Base-by-base conservation (phyloP, 2,888 invertebrate species). In the Drosophila borborema region DNA sequence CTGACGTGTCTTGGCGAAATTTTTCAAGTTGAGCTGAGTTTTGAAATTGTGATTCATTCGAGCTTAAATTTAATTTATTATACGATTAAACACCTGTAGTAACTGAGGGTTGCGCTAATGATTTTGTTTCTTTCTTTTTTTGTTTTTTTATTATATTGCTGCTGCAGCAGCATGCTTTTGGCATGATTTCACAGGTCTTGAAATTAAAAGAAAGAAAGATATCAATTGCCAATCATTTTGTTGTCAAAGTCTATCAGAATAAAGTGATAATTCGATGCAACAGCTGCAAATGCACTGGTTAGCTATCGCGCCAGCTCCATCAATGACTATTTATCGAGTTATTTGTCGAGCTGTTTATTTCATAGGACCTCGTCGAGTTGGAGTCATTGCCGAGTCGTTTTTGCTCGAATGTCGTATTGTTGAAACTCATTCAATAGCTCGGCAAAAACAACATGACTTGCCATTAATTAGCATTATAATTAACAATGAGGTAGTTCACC, bases 401-500 rank as follows among this genome's bases (percentile, higher is more conserved):
- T 54, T 41, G 10, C 28, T 41, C 55, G 36, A 18, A 2, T 8
- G 28, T 49, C 36, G 71, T 68, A 55, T 34, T 56, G 51, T 48
- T 43, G 23, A 28, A 36, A 34, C 62, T n/a, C 40, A 54, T 53
- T 77, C 46, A 51, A 59, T 36, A 53, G 59, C 41, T 59, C 51
- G 40, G 41, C 28, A 55, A 79, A 69, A 72, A 70, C 77, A 77
- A 72, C 83, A 76, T 81, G 68, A 70, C 67, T 71, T 40, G 68
- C 66, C 70, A 87, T 82, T 82, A 80, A 84, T 84, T 84, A 78
- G 79, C 86, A 85, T 82, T 79, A 76, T 74, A 81, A 87, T 87
- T 54, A 82, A 64, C 67, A 48, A 51, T 70, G 76, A 85, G 87
- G 85, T 86, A 80, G 81, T 85, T 85, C 82, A 87, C 84, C 84